Evolutionary conservation across 1,140 invertebrate genomes (phyloP).

Genomic region (Hormaphis cornu): DNA sequence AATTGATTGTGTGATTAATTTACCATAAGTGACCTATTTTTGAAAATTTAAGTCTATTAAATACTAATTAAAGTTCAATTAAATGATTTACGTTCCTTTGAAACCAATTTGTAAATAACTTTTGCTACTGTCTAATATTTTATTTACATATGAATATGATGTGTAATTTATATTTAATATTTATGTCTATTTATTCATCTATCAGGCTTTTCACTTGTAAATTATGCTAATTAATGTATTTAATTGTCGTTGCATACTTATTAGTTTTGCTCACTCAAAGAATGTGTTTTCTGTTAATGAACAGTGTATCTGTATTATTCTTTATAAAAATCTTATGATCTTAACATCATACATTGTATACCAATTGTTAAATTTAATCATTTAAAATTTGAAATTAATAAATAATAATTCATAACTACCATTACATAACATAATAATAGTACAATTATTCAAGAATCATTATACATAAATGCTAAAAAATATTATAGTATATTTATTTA

Average conservation of each 20-base stretch:
- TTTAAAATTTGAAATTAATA: not conserved
- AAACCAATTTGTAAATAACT: constrained; percentile 4
- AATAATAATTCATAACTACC: too few relatives aligned
- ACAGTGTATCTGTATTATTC: too few relatives aligned
- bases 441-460: constrained; percentile 1
- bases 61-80: constrained; percentile 11
- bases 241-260: not conserved
- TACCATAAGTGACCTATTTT: constrained; percentile 12
- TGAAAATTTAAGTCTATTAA: not conserved
- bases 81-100: constrained; percentile 16
- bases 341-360: too few relatives aligned
- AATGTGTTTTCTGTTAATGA: not conserved
- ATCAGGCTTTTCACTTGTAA: not conserved
- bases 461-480: not conserved
- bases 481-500: not conserved
- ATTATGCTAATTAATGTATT: not conserved
- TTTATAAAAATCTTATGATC: too few relatives aligned
- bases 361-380: too few relatives aligned
- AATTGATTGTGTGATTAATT: not conserved
- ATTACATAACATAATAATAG: not conserved
- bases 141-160: not conserved
- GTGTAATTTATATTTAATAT: not conserved
- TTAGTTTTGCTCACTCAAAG: constrained; percentile 24
- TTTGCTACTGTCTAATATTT: constrained; percentile 5
- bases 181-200: constrained; percentile 17